Evolutionary conservation across 2,113 vertebrate genomes (phyloP), one percentile per base, ranked within the genome.

Genomic region (Dipodomys spectabilis): DNA sequence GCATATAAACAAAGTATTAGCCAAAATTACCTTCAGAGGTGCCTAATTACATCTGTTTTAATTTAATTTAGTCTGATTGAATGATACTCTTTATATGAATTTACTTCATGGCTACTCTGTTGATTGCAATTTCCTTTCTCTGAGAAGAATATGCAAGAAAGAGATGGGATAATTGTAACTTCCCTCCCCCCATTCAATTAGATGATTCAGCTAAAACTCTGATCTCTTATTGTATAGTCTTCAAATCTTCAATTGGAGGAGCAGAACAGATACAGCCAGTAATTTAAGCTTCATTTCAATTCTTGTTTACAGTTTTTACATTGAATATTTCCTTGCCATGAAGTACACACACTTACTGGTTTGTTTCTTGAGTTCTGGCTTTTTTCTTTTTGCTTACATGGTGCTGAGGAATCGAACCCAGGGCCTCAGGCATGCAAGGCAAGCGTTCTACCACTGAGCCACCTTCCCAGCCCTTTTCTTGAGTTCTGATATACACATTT

Each of bases 31-130:
- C 97, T 97, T 97, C 93, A 97, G 96, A 97, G 95, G 74, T 79
- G 80, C 96, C 96, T 97, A 96, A 98, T 98, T 97, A 57, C 83
- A 95, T 97, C 95, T 97, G 97, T 93, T 98, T 97, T 97, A 97
- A 97, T 98, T 98, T 98, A 97, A 97, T 98, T 98, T 98, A 97
- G 96, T 96, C 67, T 95, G 92, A 96, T 95, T 95, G 94, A 96
- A 96, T 96, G 95, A 84, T 95, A 93, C 81, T 97, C 97, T 85
- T 98, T 91, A 97, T 97, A 97, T 91, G 97, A 96, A 95, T 97
- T 97, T 96, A 95, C 96, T 97, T 97, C 91, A 78, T 88, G 88
- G 80, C 92, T 98, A 93, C 86, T 95, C 91, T 97, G 96, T 32
- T 88, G 96, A 96, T 96, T 97, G 93, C 65, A 90, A 77, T 97